Evolutionary conservation across 92 coral and sea anemone genomes (phyloP).

Genomic region (Pocillopora meandrina): DNA sequence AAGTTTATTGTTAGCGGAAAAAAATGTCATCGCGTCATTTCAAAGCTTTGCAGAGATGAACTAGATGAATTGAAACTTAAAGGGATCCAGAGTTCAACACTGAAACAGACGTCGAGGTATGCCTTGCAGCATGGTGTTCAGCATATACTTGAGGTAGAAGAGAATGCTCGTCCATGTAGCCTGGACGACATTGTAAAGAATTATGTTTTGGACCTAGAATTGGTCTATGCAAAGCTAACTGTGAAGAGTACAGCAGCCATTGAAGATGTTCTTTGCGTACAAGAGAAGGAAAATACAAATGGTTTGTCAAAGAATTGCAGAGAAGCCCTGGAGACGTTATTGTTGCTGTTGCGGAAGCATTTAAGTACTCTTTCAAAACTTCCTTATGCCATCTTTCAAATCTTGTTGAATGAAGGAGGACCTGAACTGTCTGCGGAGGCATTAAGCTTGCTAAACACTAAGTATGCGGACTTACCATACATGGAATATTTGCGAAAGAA

Average conservation of each 20-base stretch:
- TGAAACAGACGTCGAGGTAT: not conserved
- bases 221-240: slow-evolving; percentile 7
- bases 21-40: slow-evolving; percentile 47
- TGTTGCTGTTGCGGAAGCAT: not conserved
- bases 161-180: not conserved
- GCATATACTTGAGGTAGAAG: slow-evolving; percentile 7
- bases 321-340: not conserved
- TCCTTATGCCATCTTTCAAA: slow-evolving; percentile 11
- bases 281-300: not conserved
- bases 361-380: not conserved
- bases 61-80: slow-evolving; percentile 21
- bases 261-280: slow-evolving; percentile 3
- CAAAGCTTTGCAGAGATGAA: slow-evolving; percentile 25
- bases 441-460: not conserved
- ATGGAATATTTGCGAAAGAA: slow-evolving; percentile 5
- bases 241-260: not conserved
- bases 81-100: not conserved
- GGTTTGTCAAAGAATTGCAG: not conserved
- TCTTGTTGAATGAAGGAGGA: slow-evolving; percentile 13
- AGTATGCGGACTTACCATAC: not conserved
- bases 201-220: not conserved
- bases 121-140: slow-evolving; percentile 15
- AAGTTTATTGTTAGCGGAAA: slow-evolving; percentile 9
- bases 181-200: not conserved
- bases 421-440: not conserved